These are phyloP conservation scores for Phyllostomus hastatus DNA, from an alignment of 2,113 vertebrate genomes.

Conservation along the genomic window DNA sequence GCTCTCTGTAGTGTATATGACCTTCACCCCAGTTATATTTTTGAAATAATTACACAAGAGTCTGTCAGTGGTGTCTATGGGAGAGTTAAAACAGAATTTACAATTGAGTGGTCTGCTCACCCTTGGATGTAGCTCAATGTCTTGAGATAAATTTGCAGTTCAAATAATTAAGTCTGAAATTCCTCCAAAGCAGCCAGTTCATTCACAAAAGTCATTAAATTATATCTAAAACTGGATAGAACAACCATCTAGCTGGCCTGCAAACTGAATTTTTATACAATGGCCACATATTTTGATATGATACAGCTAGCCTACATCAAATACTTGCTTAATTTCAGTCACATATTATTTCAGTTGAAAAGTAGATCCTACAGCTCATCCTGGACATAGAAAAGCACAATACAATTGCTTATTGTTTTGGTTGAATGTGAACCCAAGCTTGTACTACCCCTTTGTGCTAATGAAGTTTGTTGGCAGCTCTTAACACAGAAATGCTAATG, in stretches of 20 bases:
- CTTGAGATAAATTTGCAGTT: slow-evolving; percentile 51
- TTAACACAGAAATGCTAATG: neutral
- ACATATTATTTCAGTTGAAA: neutral
- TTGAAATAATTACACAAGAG: slow-evolving; percentile 75
- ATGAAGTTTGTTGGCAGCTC: neutral
- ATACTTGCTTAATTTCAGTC: neutral
- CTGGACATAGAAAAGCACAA: neutral
- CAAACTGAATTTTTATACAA: neutral
- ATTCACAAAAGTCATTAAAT: slow-evolving; percentile 32
- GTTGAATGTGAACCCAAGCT: neutral
- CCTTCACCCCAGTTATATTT: slow-evolving; percentile 77
- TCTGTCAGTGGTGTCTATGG: slow-evolving; percentile 68
- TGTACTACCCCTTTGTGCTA: neutral
- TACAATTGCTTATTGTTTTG: neutral
- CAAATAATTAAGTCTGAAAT: slow-evolving; percentile 43
- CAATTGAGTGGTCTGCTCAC: slow-evolving; percentile 30
- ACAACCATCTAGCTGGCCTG: neutral
- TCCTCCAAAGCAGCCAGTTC: slow-evolving; percentile 28
- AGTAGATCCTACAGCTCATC: neutral
- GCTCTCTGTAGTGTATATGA: slow-evolving; percentile 61
- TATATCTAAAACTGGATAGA: neutral
- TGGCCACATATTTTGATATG: neutral
- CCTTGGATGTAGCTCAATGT: neutral
- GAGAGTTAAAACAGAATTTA: slow-evolving; percentile 79
- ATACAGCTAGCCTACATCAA: neutral